Conservation (phyloP, 2,113 vertebrate genomes). For the Hiodon tergisus region DNA sequence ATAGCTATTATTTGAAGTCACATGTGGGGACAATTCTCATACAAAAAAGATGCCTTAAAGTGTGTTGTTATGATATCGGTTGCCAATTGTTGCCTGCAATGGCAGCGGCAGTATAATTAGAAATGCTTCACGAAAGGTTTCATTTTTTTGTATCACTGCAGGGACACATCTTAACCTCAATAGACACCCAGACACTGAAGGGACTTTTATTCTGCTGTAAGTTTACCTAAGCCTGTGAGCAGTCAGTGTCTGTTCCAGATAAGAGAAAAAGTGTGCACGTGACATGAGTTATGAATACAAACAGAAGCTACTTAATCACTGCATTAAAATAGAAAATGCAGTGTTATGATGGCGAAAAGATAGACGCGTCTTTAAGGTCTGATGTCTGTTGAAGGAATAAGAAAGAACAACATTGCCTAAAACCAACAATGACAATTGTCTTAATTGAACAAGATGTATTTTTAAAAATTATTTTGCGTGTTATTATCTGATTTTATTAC, state of each 20-base stretch:
- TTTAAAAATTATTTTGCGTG: no score
- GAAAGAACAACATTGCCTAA: no score
- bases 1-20: no score
- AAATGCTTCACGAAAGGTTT: slow-evolving; percentile 45
- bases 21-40: slow-evolving; percentile 38
- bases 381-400: no score
- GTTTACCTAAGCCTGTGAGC: slow-evolving; percentile 51
- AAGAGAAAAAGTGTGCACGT: slow-evolving; percentile 43
- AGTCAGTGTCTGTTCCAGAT: slow-evolving; percentile 37
- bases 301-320: slow-evolving; percentile 56
- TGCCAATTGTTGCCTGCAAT: slow-evolving; percentile 52
- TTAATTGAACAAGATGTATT: no score
- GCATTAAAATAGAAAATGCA: slow-evolving; percentile 62
- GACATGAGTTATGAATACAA: slow-evolving; percentile 47
- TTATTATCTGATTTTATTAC: no score
- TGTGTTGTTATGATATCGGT: slow-evolving; percentile 38
- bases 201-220: slow-evolving; percentile 52
- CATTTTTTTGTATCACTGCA: slow-evolving; percentile 45
- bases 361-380: no score
- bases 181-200: slow-evolving; percentile 48
- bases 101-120: slow-evolving; percentile 51
- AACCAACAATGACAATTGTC: no score
- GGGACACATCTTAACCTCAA: slow-evolving; percentile 50
- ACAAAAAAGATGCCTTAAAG: slow-evolving; percentile 44
- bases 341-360: slow-evolving; percentile 23